Base-by-base conservation (phyloP, 1,140 invertebrate genomes). In the Drosophila obscura region DNA sequence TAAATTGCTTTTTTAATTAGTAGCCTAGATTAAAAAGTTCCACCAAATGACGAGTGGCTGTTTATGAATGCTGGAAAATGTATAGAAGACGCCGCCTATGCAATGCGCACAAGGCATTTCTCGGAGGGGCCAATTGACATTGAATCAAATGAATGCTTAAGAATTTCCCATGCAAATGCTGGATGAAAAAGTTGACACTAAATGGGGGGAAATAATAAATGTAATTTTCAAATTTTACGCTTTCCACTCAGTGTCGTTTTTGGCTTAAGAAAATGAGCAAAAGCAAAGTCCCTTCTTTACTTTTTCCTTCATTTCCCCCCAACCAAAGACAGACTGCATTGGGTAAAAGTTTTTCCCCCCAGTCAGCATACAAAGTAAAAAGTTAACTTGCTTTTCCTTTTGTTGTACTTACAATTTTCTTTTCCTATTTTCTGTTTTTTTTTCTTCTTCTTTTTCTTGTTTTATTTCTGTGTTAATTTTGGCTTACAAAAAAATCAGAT, bases 1-100 rank as follows among this genome's bases (percentile, higher is more conserved):
- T 80, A 81, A 81, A 81, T 77, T 80, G 60, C 28, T 44, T 77
- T 77, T 77, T 77, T 73, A 81, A 81, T 81, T 80, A 80, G 22
- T 16, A 16, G 68, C 60, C 73, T 53, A 73, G 73, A 77, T 77
- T 63, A 73, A 68, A 73, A 81, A 80, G 55, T 80, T 81, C 72
- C 60, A 13, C 19, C 26, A 28, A 5, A 28, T 0, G 6, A 28
- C 26, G 26, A 41, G 1, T 44, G n/a, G 51, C 43, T 39, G 28
- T 49, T 57, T 77, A 53, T 60, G 50, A 50, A 59, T 55, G 58
- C 19, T 1, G 19, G 1, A 19, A 24, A 31, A 46, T 9, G 6
- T 0, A 35, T 41, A 43, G 48, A 67, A 65, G 68, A 65, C 22
- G 22, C 22, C 3, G 2, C 3, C 22, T 0, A 3, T 24, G 4